Evolutionary conservation across 2,888 invertebrate species (phyloP).

Genomic region (Drosophila subquinaria): DNA sequence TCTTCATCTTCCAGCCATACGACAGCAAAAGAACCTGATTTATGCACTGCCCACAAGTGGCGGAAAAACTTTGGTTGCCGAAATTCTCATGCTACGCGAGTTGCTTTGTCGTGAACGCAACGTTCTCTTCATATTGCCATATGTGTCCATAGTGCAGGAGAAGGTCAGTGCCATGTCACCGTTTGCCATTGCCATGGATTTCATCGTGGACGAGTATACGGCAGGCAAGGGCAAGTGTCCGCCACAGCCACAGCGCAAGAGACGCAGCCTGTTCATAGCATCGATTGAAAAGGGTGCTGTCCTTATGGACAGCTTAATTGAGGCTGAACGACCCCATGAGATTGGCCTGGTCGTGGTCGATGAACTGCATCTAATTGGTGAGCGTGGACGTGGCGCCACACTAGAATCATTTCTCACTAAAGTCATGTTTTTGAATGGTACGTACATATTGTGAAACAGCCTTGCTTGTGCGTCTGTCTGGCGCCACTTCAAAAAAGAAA

Average conservation of each 20-base stretch:
- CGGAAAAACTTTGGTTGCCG: conserved; percentile 98
- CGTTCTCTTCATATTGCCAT: conserved; percentile 96
- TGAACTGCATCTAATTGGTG: conserved; percentile 97
- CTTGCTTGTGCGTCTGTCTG: no score
- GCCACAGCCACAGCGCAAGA: conserved; percentile 90
- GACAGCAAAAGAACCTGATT: conserved; percentile 92
- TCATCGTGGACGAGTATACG: conserved; percentile 98
- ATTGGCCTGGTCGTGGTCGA: conserved; percentile 94
- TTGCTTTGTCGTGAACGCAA: conserved; percentile 92
- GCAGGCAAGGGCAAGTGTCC: conserved; percentile 96
- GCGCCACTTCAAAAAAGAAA: no score
- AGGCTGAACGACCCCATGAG: conserved; percentile 90
- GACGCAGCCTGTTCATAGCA: conserved; percentile 94
- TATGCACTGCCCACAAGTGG: conserved; percentile 98
- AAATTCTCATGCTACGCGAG: conserved; percentile 95
- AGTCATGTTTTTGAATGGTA: conserved; percentile 90
- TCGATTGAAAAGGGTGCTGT: conserved; percentile 98
- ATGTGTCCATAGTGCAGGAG: conserved; percentile 98
- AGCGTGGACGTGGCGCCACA: conserved; percentile 92
- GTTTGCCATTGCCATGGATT: conserved; percentile 94
- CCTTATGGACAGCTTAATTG: conserved; percentile 94
- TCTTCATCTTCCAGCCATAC: conserved; percentile 91
- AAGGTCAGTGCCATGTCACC: conserved; percentile 91
- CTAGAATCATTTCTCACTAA: conserved; percentile 94
- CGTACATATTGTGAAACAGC: conserved; percentile 35